Evolutionary conservation across 2,113 vertebrate genomes (phyloP).

Genomic region (Drymodes brunneopygia): DNA sequence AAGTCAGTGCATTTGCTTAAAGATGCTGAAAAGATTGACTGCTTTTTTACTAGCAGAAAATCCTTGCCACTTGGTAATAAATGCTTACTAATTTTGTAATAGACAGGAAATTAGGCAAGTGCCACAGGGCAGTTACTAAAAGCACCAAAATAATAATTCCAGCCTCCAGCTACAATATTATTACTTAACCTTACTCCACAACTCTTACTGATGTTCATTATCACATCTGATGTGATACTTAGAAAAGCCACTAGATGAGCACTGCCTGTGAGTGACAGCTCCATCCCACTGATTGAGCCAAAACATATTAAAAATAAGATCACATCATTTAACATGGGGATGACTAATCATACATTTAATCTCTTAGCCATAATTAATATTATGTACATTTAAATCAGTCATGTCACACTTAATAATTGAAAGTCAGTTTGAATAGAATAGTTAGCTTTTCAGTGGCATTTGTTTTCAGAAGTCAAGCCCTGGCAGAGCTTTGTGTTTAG

Average conservation of each 20-base stretch:
- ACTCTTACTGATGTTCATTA: not conserved
- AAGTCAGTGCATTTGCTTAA: not conserved
- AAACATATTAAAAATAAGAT: not conserved
- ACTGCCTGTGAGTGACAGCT: not conserved
- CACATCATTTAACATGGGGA: not conserved
- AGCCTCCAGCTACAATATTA: not conserved
- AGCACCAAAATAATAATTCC: not conserved
- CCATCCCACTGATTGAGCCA: not conserved
- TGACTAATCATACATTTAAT: not conserved
- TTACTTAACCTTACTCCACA: not conserved
- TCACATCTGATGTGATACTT: not conserved
- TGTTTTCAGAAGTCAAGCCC: not conserved
- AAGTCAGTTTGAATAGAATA: not conserved
- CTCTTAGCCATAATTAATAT: not conserved
- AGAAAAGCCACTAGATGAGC: not conserved
- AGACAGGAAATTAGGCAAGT: not conserved
- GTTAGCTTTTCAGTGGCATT: not conserved
- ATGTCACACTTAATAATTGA: not conserved
- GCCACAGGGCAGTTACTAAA: not conserved
- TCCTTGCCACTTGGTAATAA: not conserved
- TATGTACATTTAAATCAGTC: not conserved
- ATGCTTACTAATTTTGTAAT: not conserved
- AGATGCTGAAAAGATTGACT: not conserved
- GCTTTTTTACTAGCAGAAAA: constrained; percentile 5
- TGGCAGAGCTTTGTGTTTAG: not conserved